phyloP scores from a whole-genome alignment of 2,888 invertebrate genomes.

The Meta bourneti region DNA sequence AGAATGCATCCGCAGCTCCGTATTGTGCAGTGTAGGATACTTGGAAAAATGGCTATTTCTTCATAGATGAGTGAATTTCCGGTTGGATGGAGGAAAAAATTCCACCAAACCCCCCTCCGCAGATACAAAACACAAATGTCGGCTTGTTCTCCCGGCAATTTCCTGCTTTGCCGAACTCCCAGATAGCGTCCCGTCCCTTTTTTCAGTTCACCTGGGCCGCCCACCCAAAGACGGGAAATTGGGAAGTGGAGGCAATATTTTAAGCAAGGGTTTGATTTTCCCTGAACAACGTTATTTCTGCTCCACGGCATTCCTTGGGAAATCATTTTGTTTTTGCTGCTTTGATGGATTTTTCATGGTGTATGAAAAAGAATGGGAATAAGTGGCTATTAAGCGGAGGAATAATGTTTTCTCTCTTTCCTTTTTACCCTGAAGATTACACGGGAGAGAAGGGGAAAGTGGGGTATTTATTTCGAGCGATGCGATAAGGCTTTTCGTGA shows the following conservation, averaged over 20 bases:
- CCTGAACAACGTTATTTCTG: slow-evolving; percentile 31
- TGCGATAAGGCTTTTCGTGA: background rate
- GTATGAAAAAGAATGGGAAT: slow-evolving; percentile 23
- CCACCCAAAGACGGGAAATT: slow-evolving; percentile 40
- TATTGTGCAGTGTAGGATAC: background rate
- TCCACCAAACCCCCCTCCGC: slow-evolving; percentile 13
- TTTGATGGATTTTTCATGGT: slow-evolving; percentile 28
- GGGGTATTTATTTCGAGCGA: background rate
- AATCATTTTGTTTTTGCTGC: slow-evolving; percentile 33
- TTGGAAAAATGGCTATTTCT: slow-evolving; percentile 24
- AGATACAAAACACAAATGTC: slow-evolving; percentile 50
- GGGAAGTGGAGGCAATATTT: slow-evolving; percentile 48
- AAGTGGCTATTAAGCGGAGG: slow-evolving; percentile 37
- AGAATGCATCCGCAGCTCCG: slow-evolving; percentile 21
- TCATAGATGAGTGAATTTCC: slow-evolving; percentile 52
- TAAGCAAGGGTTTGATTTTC: slow-evolving; percentile 54
- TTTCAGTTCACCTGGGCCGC: slow-evolving; percentile 37
- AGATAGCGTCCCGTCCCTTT: slow-evolving; percentile 32
- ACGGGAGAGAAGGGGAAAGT: background rate
- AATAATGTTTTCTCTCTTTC: slow-evolving; percentile 4
- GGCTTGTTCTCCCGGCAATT: slow-evolving; percentile 39
- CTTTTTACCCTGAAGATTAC: background rate
- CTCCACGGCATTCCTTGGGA: slow-evolving; percentile 13
- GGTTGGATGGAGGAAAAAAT: slow-evolving; percentile 31
- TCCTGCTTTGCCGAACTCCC: slow-evolving; percentile 56